Conservation (phyloP, 2,888 invertebrate species). For the Nephrotoma guestfalica region DNA sequence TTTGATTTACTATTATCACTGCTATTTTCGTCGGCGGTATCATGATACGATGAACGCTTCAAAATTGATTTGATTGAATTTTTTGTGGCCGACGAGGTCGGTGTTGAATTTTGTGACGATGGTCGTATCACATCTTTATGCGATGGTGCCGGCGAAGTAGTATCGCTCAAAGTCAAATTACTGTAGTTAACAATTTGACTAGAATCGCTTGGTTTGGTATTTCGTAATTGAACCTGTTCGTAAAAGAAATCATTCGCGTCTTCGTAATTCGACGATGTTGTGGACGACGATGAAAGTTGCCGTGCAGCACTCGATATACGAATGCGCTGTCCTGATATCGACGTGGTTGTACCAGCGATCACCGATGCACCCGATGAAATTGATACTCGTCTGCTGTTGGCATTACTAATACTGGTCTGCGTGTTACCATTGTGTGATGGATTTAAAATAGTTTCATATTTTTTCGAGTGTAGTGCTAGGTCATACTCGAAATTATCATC, state of each 20-base stretch:
- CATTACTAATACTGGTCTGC: not conserved
- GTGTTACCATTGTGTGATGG: not conserved
- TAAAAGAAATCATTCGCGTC: not conserved
- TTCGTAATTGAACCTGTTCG: not conserved
- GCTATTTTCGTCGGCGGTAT: conserved; percentile 15
- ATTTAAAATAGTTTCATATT: conserved; percentile 7
- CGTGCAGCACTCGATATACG: not conserved
- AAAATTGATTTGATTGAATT: conserved; percentile 40
- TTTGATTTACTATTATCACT: not conserved
- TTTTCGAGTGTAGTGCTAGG: conserved; percentile 4
- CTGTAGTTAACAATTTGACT: conserved; percentile 9
- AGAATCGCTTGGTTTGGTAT: conserved; percentile 10
- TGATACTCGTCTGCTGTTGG: not conserved
- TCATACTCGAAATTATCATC: conserved; percentile 34
- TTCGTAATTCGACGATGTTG: not conserved
- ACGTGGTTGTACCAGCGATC: not conserved
- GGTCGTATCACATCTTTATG: conserved; percentile 25
- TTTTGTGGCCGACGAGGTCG: not conserved
- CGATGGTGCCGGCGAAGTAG: conserved; percentile 16
- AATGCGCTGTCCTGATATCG: conserved; percentile 1
- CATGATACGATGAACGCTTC: conserved; percentile 34
- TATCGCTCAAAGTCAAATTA: conserved; percentile 7
- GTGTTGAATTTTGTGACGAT: conserved; percentile 20
- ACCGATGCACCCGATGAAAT: not conserved
- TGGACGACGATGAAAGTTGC: not conserved